Evolutionary conservation across 1,140 invertebrate genomes (phyloP).

Genomic region (Bombus turneri): DNA sequence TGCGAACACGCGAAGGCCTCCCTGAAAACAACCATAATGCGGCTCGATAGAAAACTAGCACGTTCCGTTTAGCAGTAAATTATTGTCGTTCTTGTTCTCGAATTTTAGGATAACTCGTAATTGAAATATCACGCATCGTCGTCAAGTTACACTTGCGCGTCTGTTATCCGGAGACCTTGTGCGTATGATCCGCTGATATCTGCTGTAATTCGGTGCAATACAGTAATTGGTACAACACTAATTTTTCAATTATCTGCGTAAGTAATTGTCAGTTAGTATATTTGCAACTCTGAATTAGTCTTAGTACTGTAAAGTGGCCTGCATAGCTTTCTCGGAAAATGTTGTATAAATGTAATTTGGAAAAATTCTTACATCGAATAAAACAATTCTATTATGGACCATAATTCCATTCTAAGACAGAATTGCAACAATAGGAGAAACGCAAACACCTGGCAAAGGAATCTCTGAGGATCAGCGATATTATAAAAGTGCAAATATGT

Average conservation of each 20-base stretch:
- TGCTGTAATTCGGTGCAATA: fast-evolving
- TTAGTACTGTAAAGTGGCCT: neutral
- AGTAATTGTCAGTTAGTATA: neutral
- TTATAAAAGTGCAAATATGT: no score
- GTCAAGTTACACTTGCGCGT: neutral
- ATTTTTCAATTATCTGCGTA: neutral
- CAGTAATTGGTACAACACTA: neutral
- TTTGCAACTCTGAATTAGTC: neutral
- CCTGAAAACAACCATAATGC: constrained; percentile 28
- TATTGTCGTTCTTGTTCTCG: constrained; percentile 6
- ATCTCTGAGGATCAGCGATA: no score
- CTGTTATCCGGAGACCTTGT: neutral
- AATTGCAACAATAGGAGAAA: no score
- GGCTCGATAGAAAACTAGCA: constrained; percentile 44
- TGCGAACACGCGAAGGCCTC: constrained; percentile 65
- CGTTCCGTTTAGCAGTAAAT: constrained; percentile 27
- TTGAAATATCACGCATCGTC: constrained; percentile 23
- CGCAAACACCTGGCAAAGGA: no score
- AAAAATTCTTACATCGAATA: no score
- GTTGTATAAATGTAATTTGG: neutral
- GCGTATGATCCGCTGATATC: neutral
- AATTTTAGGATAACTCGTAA: constrained; percentile 33
- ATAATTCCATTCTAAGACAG: no score
- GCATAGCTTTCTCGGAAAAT: neutral
- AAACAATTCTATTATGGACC: no score